phyloP scores from a whole-genome alignment of 2,113 vertebrate species.

The Leucosticte australis region DNA sequence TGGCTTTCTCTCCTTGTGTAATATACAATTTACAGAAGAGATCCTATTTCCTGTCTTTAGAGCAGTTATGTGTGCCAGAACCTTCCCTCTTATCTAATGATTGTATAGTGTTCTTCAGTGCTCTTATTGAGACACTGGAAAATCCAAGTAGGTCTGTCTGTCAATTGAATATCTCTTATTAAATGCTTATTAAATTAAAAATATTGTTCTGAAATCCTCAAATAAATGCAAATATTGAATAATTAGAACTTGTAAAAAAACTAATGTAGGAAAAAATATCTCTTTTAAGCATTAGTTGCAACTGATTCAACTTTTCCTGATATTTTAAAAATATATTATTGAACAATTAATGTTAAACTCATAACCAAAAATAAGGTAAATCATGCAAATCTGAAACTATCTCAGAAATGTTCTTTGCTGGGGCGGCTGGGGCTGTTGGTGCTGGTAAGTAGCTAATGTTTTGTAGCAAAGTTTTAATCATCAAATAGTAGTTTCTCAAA shows the following conservation, averaged over 20 bases:
- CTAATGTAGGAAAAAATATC: background rate
- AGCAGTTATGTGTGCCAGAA: background rate
- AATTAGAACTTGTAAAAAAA: background rate
- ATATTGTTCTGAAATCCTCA: background rate
- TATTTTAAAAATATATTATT: background rate
- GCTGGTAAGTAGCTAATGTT: background rate
- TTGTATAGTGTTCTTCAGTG: background rate
- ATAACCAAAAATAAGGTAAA: background rate
- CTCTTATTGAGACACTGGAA: background rate
- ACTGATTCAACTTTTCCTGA: background rate
- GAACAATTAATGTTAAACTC: background rate
- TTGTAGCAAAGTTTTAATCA: background rate
- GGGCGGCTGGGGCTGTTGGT: rapidly evolving
- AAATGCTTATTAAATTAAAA: background rate
- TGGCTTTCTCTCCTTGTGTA: background rate
- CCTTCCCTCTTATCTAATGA: background rate
- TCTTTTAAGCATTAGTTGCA: background rate
- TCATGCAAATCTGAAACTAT: background rate
- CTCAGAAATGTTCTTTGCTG: background rate
- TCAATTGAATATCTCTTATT: background rate
- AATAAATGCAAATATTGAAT: background rate
- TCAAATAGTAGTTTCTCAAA: background rate
- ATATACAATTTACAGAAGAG: background rate
- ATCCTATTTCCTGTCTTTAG: background rate
- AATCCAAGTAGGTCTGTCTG: background rate